Base-by-base conservation (phyloP, 2,113 vertebrate genomes). In the Oryzias celebensis region DNA sequence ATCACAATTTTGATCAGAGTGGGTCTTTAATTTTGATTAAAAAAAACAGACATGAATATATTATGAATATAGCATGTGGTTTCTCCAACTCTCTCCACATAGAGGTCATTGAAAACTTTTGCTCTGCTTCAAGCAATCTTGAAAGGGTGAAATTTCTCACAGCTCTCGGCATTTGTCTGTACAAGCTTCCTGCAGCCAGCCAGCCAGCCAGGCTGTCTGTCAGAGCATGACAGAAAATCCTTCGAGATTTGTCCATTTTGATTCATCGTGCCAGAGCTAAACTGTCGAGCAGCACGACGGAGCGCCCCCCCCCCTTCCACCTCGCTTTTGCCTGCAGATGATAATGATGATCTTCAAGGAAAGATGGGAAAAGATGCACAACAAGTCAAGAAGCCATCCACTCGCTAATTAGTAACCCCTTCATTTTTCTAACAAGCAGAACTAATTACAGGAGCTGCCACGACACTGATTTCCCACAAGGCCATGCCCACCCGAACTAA, bases 381-480 rank as follows among this genome's bases (percentile, higher is more conserved):
- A 85, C 87, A 84, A 90, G 86, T 88, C 85, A 87, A 87, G 79
- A 83, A 90, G 83, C 83, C 73, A 81, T 69, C 84, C 84, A 80
- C 86, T 88, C 67, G 82, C 84, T 91, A 90, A 93, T 92, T 93
- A 92, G 87, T 84, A 89, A 90, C 85, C 88, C 87, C 86, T 91
- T 86, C 68, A 87, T 89, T 92, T 91, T 86, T 87, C 86, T 84
- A 88, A 89, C 84, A 89, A 90, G 92, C 87, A 90, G 88, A 92
- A 90, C 89, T 91, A 91, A 92, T 92, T 92, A 90, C 84, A 88
- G 81, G 87, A 91, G 87, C 86, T 89, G 90, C 77, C 84, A 90
- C 65, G 36, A 78, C 45, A 57, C 80, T 91, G 86, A 89, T 91
- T 89, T 88, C 85, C 89, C 89, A 82, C 81, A 82, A 85, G 89